A percentile compares a stretch with the other conserved stretches of the same genome.
Conservation (phyloP, 2,888 invertebrate genomes). For the Cryptocephalus primarius region DNA sequence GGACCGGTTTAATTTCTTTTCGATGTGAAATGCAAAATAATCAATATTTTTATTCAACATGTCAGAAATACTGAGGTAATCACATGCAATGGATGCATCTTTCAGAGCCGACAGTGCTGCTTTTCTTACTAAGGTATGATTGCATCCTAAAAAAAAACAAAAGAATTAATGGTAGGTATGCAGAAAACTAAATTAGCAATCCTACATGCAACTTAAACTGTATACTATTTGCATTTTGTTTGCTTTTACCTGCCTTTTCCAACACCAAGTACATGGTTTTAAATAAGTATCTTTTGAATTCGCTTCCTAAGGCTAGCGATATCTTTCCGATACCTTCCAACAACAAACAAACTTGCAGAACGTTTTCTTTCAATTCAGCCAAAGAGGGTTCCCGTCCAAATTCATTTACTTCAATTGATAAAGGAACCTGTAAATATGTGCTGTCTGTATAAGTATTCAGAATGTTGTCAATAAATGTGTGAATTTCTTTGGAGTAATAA, state of each 20-base stretch:
- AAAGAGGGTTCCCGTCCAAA: slow-evolving; percentile 24
- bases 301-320: slow-evolving; percentile 41
- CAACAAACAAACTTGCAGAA: slow-evolving; percentile 54
- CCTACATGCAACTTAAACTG: too few species aligned
- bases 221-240: too few species aligned
- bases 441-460: slow-evolving; percentile 39
- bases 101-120: slow-evolving; percentile 50
- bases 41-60: slow-evolving; percentile 59
- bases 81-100: slow-evolving; percentile 47
- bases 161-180: background rate
- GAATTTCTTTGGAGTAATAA: slow-evolving; percentile 4
- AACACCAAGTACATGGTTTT: slow-evolving; percentile 56
- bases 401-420: slow-evolving; percentile 28
- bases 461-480: slow-evolving; percentile 15
- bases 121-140: slow-evolving; percentile 49
- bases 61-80: slow-evolving; percentile 43
- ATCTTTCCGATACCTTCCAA: slow-evolving; percentile 59
- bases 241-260: slow-evolving; percentile 53
- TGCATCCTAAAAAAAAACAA: slow-evolving; percentile 44
- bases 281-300: slow-evolving; percentile 51
- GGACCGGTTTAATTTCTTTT: slow-evolving; percentile 49
- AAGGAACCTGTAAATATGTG: slow-evolving; percentile 42
- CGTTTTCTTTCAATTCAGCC: slow-evolving; percentile 45
- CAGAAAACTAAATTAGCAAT: too few species aligned
- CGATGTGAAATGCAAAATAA: slow-evolving; percentile 63